These are phyloP conservation scores for Neelides folsomi DNA, from an alignment of 2,888 invertebrate species.

Conservation along the genomic window DNA sequence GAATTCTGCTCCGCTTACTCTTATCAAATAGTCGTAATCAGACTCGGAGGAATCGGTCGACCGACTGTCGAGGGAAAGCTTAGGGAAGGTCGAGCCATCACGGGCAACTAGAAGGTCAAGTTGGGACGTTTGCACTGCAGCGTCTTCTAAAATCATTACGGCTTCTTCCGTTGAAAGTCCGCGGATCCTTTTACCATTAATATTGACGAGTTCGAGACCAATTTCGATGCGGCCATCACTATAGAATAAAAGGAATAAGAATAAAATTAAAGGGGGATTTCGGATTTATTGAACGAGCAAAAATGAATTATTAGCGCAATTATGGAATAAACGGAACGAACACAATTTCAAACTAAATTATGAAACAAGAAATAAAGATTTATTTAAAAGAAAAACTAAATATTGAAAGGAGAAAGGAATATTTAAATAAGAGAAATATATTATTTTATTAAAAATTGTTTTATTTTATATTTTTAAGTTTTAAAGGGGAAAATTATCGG, in stretches of 20 bases:
- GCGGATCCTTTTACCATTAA: conserved; percentile 54
- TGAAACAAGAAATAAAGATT: no score
- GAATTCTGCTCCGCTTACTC: neutral
- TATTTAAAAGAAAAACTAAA: no score
- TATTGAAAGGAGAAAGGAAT: no score
- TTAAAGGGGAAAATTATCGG: no score
- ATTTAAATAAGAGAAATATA: no score
- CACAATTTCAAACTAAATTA: no score
- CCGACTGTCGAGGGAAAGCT: neutral
- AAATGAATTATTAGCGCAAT: no score
- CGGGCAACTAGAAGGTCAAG: conserved; percentile 28
- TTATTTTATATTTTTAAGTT: no score
- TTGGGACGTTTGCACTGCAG: conserved; percentile 24
- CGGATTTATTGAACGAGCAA: no score
- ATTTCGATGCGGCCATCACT: conserved; percentile 53
- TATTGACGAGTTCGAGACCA: conserved; percentile 59
- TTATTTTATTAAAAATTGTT: no score
- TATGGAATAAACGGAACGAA: no score
- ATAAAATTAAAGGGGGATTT: no score
- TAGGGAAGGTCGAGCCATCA: conserved; percentile 6
- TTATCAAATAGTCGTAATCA: neutral
- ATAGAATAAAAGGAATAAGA: conserved; percentile 33
- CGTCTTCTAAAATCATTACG: conserved; percentile 14
- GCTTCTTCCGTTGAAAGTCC: conserved; percentile 41
- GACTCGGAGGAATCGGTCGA: neutral